phyloP scores from a whole-genome alignment of 2,888 invertebrate species.

The Holacanthella duospinosa region DNA sequence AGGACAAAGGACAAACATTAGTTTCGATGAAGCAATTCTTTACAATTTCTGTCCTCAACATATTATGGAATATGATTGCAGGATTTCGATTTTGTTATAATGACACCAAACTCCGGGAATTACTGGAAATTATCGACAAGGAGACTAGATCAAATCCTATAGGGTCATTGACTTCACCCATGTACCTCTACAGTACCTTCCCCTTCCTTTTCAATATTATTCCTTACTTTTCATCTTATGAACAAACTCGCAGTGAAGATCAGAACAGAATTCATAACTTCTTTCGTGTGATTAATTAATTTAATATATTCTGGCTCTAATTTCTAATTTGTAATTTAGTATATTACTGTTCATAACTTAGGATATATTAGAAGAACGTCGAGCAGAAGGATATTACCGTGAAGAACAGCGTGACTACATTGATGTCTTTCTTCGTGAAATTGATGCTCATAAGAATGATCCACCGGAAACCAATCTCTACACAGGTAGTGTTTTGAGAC shows the following conservation, averaged over 20 bases:
- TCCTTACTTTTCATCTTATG: slow-evolving; percentile 12
- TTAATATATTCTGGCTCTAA: neutral
- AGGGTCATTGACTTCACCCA: slow-evolving; percentile 13
- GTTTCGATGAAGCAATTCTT: slow-evolving; percentile 26
- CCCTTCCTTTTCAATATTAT: slow-evolving; percentile 20
- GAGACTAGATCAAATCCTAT: slow-evolving; percentile 18
- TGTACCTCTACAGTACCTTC: slow-evolving; percentile 17
- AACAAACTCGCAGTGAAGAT: slow-evolving; percentile 10
- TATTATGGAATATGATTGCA: slow-evolving; percentile 34
- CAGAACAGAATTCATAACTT: neutral
- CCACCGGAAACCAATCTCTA: slow-evolving; percentile 6
- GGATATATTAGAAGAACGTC: slow-evolving; percentile 22
- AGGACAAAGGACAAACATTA: neutral
- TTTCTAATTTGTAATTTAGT: slow-evolving; percentile 1
- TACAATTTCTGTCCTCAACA: slow-evolving; percentile 32
- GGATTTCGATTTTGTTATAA: slow-evolving; percentile 28
- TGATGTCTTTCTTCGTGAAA: slow-evolving; percentile 31
- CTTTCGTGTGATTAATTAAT: neutral
- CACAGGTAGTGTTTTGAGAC: slow-evolving; percentile 4
- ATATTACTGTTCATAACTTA: neutral
- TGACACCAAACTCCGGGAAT: slow-evolving; percentile 21
- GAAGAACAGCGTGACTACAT: slow-evolving; percentile 30
- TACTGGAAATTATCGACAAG: slow-evolving; percentile 20
- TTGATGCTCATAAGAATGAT: slow-evolving; percentile 21
- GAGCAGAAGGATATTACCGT: slow-evolving; percentile 20